Base-by-base conservation (phyloP, 2,113 vertebrate species). In the Halcyon malimbica region DNA sequence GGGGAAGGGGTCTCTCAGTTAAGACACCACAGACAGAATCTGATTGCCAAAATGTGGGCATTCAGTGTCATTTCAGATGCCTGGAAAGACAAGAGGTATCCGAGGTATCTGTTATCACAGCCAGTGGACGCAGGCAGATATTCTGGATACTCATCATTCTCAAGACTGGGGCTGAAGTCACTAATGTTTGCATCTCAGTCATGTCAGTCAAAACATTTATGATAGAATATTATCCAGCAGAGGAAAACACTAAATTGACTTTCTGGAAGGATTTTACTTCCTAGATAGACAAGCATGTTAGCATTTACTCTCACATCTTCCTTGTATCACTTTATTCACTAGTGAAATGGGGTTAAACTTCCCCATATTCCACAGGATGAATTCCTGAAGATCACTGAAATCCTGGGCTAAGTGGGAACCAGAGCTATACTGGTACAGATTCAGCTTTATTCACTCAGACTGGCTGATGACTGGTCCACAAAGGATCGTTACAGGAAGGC, bases 1-100 rank as follows among this genome's bases (percentile, higher is more conserved):
- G 2, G 2, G 17, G 5, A 3, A 0, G 0, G 0, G 0, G 0
- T 35, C 76, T 76, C 46, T 74, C 63, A 81, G 8, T 44, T 37
- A 79, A 53, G 29, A 18, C 37, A 74, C 13, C 0, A 3, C 3
- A 57, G n/a, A 46, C 24, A 80, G 19, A 75, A 46, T 11, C 18
- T 3, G 0, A 82, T 78, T 82, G 16, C 39, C 60, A 60, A 86
- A 76, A 50, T 35, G 6, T 26, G 20, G 7, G 4, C 5, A 9
- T 68, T 76, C 70, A 46, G 19, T 42, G 11, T 4, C 15, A 31
- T 71, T 79, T 75, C 42, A 79, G 39, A 16, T 31, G 10, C 15
- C 5, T 35, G 35, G 60, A 33, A 82, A 8, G 80, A n/a, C 25
- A 28, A 28, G 4, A 17, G 33, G 13, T 33, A 24, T 21, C 13